phyloP scores from a whole-genome alignment of 1,140 invertebrate genomes.

The Pseudomyrmex dendroicus region DNA sequence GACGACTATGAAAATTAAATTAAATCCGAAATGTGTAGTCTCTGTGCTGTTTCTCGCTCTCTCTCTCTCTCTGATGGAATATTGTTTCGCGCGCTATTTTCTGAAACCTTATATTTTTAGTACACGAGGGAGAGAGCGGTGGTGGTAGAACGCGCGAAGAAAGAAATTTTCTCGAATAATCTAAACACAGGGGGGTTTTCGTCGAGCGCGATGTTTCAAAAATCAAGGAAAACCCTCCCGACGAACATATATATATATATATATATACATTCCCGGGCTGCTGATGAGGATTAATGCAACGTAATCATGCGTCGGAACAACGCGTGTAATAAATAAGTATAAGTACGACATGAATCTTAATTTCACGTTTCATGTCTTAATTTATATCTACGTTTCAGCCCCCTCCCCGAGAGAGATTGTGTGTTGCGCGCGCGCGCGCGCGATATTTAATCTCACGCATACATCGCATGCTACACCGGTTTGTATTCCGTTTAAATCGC shows the following conservation, averaged over 20 bases:
- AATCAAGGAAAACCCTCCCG: neutral
- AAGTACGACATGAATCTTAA: conserved; percentile 31
- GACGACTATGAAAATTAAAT: conserved; percentile 37
- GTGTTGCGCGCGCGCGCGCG: neutral
- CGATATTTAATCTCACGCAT: conserved; percentile 52
- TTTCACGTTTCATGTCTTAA: conserved; percentile 38
- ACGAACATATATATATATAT: no score
- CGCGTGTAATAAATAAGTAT: conserved; percentile 27
- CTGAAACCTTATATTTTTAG: neutral
- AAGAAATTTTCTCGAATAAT: neutral
- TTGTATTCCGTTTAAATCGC: conserved; percentile 31
- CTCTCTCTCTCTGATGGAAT: conserved; percentile 4
- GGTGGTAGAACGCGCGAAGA: no score
- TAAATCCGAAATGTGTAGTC: conserved; percentile 9
- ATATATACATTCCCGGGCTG: neutral
- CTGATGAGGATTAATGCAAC: neutral
- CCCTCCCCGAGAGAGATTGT: no score
- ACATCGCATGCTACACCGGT: conserved; percentile 3
- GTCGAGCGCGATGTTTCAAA: neutral
- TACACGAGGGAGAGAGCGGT: neutral
- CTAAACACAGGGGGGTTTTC: neutral
- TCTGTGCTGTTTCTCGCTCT: conserved; percentile 11
- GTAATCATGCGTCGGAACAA: neutral
- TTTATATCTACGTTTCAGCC: conserved; percentile 36
- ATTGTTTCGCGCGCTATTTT: neutral